Conservation (phyloP, 2,113 vertebrate species). For the Cephalophus harveyi region DNA sequence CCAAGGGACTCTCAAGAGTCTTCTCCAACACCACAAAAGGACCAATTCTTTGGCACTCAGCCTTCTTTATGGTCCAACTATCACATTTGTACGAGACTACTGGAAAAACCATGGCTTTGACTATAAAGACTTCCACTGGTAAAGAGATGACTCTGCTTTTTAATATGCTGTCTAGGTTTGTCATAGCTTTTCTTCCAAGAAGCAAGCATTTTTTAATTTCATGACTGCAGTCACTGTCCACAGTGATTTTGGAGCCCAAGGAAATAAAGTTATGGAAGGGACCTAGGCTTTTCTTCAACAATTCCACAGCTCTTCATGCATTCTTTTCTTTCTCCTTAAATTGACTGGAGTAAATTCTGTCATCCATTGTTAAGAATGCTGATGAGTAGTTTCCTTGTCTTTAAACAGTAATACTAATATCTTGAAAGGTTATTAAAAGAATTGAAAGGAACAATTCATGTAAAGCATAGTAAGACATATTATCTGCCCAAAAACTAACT, state of each 20-base stretch:
- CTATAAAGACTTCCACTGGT: background rate
- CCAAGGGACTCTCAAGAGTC: too few relatives aligned
- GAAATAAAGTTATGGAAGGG: background rate
- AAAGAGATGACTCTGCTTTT: background rate
- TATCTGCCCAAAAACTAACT: background rate
- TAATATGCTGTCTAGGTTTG: background rate
- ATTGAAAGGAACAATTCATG: background rate
- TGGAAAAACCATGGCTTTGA: background rate
- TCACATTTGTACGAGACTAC: accelerated
- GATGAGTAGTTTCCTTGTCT: background rate
- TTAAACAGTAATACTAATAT: background rate
- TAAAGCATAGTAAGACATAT: background rate
- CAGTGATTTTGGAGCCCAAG: background rate
- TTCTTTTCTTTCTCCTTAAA: background rate
- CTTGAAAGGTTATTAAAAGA: background rate
- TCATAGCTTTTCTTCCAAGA: background rate
- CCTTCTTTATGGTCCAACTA: background rate
- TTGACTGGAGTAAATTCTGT: background rate
- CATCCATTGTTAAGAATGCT: background rate
- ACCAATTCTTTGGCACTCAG: background rate
- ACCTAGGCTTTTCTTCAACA: background rate
- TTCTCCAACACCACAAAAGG: background rate
- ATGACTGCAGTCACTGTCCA: background rate
- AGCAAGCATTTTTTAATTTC: background rate
- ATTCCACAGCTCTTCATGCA: background rate